phyloP scores from a whole-genome alignment of 2,113 vertebrate genomes.

The Oriolus oriolus region DNA sequence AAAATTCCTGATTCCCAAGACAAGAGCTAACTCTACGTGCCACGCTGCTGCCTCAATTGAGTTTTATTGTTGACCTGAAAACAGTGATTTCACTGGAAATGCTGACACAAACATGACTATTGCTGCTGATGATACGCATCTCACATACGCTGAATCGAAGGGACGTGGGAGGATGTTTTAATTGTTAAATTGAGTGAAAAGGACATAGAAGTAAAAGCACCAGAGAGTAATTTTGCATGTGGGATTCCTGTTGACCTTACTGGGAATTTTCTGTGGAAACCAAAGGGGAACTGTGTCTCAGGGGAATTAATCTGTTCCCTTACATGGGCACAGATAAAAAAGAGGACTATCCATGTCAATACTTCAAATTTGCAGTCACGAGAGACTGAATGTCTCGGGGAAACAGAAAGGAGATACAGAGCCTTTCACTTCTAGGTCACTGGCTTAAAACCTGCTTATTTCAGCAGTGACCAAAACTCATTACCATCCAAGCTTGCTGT shows the following conservation, averaged over 20 bases:
- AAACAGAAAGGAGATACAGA: slow-evolving; percentile 36
- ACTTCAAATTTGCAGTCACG: slow-evolving; percentile 41
- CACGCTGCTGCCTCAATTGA: background rate
- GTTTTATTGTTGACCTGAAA: slow-evolving; percentile 57
- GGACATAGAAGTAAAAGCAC: slow-evolving; percentile 19
- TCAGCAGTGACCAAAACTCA: slow-evolving; percentile 64
- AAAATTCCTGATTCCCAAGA: background rate
- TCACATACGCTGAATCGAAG: slow-evolving; percentile 18
- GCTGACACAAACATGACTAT: slow-evolving; percentile 62
- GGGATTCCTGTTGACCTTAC: slow-evolving; percentile 15
- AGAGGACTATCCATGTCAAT: slow-evolving; percentile 31
- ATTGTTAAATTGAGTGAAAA: slow-evolving; percentile 42
- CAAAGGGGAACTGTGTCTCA: background rate
- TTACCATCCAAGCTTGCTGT: slow-evolving; percentile 48
- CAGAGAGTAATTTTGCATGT: background rate
- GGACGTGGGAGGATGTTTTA: slow-evolving; percentile 13
- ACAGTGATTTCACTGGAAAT: slow-evolving; percentile 55
- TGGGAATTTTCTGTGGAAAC: slow-evolving; percentile 17
- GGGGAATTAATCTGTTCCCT: background rate
- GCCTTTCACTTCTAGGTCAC: slow-evolving; percentile 64
- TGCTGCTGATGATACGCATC: slow-evolving; percentile 33
- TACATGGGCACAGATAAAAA: background rate
- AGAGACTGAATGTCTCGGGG: slow-evolving; percentile 24
- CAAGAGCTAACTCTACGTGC: background rate
- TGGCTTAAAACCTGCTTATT: slow-evolving; percentile 60